Base-by-base conservation (phyloP, 2,113 vertebrate species). In the Sander vitreus region DNA sequence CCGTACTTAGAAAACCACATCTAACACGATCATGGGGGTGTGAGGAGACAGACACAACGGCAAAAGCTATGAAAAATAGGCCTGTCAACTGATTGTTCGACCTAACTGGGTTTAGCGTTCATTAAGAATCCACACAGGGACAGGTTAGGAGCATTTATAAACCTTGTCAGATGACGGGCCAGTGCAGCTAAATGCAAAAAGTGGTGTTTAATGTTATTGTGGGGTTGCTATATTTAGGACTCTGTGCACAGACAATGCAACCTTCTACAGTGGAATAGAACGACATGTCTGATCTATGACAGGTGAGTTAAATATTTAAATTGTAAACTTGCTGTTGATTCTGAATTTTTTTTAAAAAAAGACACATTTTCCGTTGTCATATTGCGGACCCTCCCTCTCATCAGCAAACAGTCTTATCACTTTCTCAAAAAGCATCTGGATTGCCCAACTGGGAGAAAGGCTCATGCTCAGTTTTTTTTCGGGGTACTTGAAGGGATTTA, bases 1-100 rank as follows among this genome's bases (percentile, higher is more conserved):
- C 91, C 91, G 91, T 90, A 94, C 93, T 90, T 80, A 91, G 83
- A 53, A 92, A 93, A 93, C 89, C 91, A 50, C 92, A 83, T 78
- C 81, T 92, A 94, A 94, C 91, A 84, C 14, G 76, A 93, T 95
- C 88, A 90, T 3, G 25, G 68, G 67, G 62, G 67, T 36, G 47
- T 36, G 80, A 68, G 85, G 63, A 63, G 80, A 74, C 81, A 79
- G 55, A 76, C 62, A 30, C 63, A 64, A 73, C 65, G 55, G 81
- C 86, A 62, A 84, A 81, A 79, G 87, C 84, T 88, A 72, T 90
- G 93, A 92, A 90, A 90, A 80, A 83, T 71, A 74, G 30, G 59
- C 73, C 79, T 73, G 74, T 90, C 83, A 81, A 83, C 76, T 19
- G n/a, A 68, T 30, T 53, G 82, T 85, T 72, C 62, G 79, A 33